These are phyloP conservation scores for Cephus rjabovi DNA, from an alignment of 2,888 invertebrate species.

Conservation along the genomic window DNA sequence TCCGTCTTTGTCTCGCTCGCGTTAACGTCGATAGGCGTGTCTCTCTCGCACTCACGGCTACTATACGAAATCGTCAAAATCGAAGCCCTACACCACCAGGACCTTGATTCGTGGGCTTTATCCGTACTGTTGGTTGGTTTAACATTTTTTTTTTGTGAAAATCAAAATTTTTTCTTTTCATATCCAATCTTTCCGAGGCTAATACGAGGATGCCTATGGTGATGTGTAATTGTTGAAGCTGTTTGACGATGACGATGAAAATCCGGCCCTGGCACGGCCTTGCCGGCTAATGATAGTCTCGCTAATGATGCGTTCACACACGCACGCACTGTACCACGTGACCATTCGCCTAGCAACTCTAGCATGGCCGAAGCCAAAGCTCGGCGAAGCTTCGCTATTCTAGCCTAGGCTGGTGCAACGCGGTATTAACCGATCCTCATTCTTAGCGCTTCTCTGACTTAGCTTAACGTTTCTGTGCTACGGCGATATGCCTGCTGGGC, in stretches of 20 bases:
- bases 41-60: not conserved
- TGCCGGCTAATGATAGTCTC: constrained; percentile 65
- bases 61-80: not conserved
- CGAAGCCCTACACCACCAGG: constrained; percentile 4
- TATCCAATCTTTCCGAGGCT: not conserved
- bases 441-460: not conserved
- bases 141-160: constrained; percentile 3
- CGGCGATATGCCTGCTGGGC: not conserved
- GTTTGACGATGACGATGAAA: constrained; percentile 14
- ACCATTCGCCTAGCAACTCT: constrained; percentile 45
- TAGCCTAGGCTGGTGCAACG: constrained; percentile 12
- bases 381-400: constrained; percentile 17
- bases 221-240: not conserved
- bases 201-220: not conserved
- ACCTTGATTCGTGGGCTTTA: not conserved
- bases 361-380: constrained; percentile 20
- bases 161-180: not conserved
- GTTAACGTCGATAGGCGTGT: not conserved
- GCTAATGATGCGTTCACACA: constrained; percentile 63
- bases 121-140: not conserved
- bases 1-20: not conserved
- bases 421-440: not conserved
- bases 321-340: constrained; percentile 43
- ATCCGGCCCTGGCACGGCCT: constrained; percentile 60
- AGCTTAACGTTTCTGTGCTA: not conserved